Conservation (phyloP, 2,888 invertebrate genomes). For the Lasioglossum zephyrum region DNA sequence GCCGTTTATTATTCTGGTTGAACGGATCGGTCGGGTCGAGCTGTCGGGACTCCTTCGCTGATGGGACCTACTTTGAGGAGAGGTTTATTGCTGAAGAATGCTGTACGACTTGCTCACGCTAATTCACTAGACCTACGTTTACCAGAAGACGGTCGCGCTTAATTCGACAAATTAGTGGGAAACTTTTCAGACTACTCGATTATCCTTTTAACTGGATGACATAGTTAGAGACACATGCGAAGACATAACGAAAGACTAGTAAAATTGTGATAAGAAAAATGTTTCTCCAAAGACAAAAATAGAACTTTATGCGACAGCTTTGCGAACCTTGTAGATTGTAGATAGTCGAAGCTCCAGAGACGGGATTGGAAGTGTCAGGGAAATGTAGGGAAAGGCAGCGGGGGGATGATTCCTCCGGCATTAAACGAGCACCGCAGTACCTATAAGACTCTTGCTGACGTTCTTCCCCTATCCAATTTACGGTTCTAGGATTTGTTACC, state of each 20-base stretch:
- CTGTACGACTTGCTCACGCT: background rate
- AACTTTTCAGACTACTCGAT: background rate
- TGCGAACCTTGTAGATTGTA: background rate
- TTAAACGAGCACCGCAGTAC: background rate
- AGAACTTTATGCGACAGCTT: background rate
- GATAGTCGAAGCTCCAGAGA: background rate
- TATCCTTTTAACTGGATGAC: background rate
- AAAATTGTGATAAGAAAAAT: background rate
- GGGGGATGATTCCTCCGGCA: background rate
- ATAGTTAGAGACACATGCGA: background rate
- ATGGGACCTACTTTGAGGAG: background rate
- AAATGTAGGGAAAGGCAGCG: background rate
- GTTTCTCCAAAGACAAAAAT: background rate
- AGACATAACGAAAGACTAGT: background rate
- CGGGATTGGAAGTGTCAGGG: background rate
- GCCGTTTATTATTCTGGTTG: background rate
- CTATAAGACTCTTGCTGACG: background rate
- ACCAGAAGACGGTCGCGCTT: background rate
- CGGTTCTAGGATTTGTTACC: background rate
- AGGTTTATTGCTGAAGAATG: background rate
- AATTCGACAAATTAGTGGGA: background rate
- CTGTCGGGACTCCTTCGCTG: background rate
- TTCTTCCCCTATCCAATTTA: background rate
- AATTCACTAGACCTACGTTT: background rate
- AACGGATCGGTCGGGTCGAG: background rate